Percentiles rank a stretch among this genome's conserved stretches.
phyloP scores from a whole-genome alignment of 92 coral and sea anemone species.

The Siderastrea radians region DNA sequence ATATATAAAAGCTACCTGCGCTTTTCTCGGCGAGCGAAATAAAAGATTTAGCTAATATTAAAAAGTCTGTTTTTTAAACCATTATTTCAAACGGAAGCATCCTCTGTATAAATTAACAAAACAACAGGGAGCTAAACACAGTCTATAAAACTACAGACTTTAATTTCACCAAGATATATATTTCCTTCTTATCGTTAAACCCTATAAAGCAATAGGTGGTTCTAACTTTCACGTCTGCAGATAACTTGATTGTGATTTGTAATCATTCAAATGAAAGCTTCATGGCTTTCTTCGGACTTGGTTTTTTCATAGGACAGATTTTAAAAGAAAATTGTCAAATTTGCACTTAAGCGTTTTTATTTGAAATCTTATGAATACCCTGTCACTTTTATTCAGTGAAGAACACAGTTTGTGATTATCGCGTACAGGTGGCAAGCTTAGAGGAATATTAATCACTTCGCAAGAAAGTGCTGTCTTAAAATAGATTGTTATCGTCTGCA shows the following conservation, averaged over 20 bases:
- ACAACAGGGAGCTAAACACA: neutral
- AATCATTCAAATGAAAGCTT: neutral
- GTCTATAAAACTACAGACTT: neutral
- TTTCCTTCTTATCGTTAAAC: too few species aligned
- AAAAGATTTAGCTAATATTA: neutral
- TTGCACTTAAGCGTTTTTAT: neutral
- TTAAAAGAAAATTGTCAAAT: neutral
- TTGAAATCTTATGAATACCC: neutral
- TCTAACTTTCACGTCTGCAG: too few species aligned
- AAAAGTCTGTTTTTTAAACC: neutral
- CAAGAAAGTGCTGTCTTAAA: conserved; percentile 30
- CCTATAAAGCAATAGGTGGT: too few species aligned
- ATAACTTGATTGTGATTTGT: too few species aligned
- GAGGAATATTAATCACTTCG: conserved; percentile 48
- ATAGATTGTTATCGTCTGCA: conserved; percentile 19
- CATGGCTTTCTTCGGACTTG: neutral
- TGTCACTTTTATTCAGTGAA: neutral
- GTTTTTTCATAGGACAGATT: neutral
- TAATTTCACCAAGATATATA: neutral
- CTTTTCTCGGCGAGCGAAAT: neutral
- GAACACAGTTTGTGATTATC: conserved; percentile 18
- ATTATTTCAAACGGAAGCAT: neutral
- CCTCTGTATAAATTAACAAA: neutral
- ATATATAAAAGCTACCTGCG: neutral
- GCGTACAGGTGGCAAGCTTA: conserved; percentile 45